A percentile compares a stretch with the other conserved stretches of the same genome.
These are phyloP conservation scores for Amphimallon solstitiale DNA, from an alignment of 2,888 invertebrate genomes.

Conservation along the genomic window DNA sequence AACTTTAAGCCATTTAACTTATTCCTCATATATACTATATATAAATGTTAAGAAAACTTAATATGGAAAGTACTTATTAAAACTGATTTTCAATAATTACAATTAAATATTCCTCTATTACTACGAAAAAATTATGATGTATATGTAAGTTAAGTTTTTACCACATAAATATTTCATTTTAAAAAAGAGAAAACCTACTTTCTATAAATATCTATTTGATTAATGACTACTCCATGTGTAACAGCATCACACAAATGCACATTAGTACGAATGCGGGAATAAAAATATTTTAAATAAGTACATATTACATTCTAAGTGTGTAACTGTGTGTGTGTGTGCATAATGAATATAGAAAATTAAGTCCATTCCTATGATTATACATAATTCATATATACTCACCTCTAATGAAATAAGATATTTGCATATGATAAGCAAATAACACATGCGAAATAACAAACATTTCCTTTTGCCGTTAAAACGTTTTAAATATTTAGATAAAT, in stretches of 20 bases:
- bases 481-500: slow-evolving; percentile 32
- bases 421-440: slow-evolving; percentile 27
- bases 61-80: no score
- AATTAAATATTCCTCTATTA: no score
- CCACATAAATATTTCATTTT: no score
- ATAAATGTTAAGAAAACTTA: no score
- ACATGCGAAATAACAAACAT: slow-evolving; percentile 32
- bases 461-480: slow-evolving; percentile 20
- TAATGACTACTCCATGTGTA: neutral
- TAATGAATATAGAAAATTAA: slow-evolving; percentile 18
- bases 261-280: slow-evolving; percentile 8
- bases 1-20: no score
- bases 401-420: slow-evolving; percentile 19
- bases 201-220: slow-evolving; percentile 16
- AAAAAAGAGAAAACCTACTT: no score
- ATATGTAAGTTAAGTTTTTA: no score
- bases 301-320: neutral
- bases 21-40: no score
- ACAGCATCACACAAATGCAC: neutral
- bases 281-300: slow-evolving; percentile 16
- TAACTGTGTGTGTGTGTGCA: neutral
- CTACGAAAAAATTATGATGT: no score
- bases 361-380: neutral
- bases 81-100: no score
- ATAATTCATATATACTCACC: slow-evolving; percentile 16